Conservation (phyloP, 2,888 invertebrate genomes). For the Drosophila maculinotata region DNA sequence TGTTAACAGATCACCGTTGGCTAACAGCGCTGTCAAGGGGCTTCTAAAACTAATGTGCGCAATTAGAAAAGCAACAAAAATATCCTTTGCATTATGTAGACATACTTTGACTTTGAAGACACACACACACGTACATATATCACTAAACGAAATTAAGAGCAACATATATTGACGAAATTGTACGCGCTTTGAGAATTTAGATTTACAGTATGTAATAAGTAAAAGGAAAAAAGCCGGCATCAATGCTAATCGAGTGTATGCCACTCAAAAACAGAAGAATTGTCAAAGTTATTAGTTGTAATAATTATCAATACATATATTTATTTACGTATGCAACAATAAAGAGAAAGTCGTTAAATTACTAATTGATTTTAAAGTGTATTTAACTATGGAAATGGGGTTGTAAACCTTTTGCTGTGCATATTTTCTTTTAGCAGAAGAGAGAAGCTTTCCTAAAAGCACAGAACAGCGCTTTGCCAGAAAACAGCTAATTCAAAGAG, state of each 20-base stretch:
- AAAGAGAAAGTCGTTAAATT: slow-evolving; percentile 77
- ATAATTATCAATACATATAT: slow-evolving; percentile 69
- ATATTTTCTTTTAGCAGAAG: no score
- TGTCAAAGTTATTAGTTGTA: slow-evolving; percentile 74
- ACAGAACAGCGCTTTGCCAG: no score
- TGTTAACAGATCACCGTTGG: slow-evolving; percentile 54
- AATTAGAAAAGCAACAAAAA: slow-evolving; percentile 1
- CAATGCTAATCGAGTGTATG: slow-evolving; percentile 25
- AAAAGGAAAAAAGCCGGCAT: slow-evolving; percentile 31
- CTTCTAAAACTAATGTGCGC: background rate
- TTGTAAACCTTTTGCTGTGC: no score
- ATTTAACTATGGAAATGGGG: background rate
- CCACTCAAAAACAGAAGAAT: slow-evolving; percentile 35
- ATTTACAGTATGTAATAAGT: slow-evolving; percentile 45
- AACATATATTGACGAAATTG: slow-evolving; percentile 48
- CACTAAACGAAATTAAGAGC: slow-evolving; percentile 32
- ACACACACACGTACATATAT: slow-evolving; percentile 31
- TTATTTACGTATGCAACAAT: slow-evolving; percentile 77
- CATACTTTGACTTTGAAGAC: slow-evolving; percentile 26
- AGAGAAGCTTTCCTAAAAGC: no score
- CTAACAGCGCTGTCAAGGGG: slow-evolving; percentile 31
- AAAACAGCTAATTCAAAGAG: no score
- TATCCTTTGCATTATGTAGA: slow-evolving; percentile 14
- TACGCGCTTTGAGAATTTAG: slow-evolving; percentile 50
- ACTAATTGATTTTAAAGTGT: background rate